phyloP scores from a whole-genome alignment of 2,888 invertebrate species.

The Melipona bicolor region DNA sequence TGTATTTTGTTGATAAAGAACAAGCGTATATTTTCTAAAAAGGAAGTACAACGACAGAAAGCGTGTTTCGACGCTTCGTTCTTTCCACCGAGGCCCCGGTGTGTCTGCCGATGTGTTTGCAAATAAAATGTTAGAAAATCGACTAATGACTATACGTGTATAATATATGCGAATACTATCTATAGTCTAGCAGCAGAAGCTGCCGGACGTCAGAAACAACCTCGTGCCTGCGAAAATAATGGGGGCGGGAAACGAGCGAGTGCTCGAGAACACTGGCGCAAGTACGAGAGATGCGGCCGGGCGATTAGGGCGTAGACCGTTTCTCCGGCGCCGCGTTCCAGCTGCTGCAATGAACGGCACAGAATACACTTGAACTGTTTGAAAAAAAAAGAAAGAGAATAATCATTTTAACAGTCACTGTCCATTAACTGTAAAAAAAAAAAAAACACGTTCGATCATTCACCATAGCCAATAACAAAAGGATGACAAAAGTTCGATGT shows the following conservation, averaged over 20 bases:
- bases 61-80: background rate
- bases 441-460: no score
- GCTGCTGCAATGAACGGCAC: constrained; percentile 20
- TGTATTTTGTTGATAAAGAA: background rate
- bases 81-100: background rate
- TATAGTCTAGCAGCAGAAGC: constrained; percentile 21
- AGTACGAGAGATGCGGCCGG: constrained; percentile 48
- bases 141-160: constrained; percentile 50
- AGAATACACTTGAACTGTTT: constrained; percentile 18
- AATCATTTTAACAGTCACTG: constrained; percentile 10
- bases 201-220: constrained; percentile 60
- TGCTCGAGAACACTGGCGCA: constrained; percentile 46
- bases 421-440: background rate
- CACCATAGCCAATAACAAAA: no score
- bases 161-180: constrained; percentile 45
- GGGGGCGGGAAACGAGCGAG: constrained; percentile 54
- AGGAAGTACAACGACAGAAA: background rate
- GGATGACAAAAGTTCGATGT: no score
- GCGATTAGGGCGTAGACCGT: constrained; percentile 52
- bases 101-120: constrained; percentile 1
- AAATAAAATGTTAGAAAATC: constrained; percentile 39
- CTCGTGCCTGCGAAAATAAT: constrained; percentile 56
- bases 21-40: background rate
- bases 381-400: background rate
- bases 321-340: constrained; percentile 30